These are phyloP conservation scores for Leptonema lineaticorne DNA, from an alignment of 1,140 invertebrate species.

Conservation along the genomic window DNA sequence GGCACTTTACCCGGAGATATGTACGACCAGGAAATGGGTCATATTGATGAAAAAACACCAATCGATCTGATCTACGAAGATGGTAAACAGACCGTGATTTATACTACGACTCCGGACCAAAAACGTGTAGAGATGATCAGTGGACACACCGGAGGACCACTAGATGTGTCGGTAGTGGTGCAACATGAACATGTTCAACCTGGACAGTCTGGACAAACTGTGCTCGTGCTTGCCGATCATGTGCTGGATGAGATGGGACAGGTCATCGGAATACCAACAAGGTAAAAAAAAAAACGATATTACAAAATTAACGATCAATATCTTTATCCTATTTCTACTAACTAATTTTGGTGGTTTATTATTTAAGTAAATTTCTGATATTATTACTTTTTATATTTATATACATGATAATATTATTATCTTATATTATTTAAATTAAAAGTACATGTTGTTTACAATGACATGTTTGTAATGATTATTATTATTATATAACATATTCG, in stretches of 20 bases:
- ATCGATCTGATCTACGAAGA: conserved; percentile 81
- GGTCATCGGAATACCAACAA: conserved; percentile 56
- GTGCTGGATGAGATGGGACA: conserved; percentile 53
- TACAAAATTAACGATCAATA: too few relatives aligned
- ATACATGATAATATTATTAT: too few relatives aligned
- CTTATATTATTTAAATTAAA: too few relatives aligned
- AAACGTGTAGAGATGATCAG: conserved; percentile 57
- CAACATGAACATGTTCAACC: conserved; percentile 49
- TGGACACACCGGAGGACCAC: conserved; percentile 49
- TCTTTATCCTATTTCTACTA: too few relatives aligned
- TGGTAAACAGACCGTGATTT: conserved; percentile 78
- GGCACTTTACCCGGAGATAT: conserved; percentile 57
- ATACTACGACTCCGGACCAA: conserved; percentile 66
- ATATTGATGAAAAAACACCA: conserved; percentile 67
- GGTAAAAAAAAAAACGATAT: too few relatives aligned
- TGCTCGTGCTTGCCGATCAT: conserved; percentile 54
- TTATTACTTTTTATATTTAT: too few relatives aligned
- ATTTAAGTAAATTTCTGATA: too few relatives aligned
- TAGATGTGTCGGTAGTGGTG: conserved; percentile 54
- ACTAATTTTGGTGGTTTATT: too few relatives aligned
- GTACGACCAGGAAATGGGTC: conserved; percentile 61
- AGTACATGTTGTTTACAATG: too few relatives aligned
- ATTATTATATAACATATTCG: too few relatives aligned
- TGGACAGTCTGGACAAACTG: conserved; percentile 44
- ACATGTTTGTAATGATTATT: too few relatives aligned